A percentile compares a stretch with the other conserved stretches of the same genome.
phyloP scores from a whole-genome alignment of 2,797 vertebrate species.

The Galagoides demidoff region DNA sequence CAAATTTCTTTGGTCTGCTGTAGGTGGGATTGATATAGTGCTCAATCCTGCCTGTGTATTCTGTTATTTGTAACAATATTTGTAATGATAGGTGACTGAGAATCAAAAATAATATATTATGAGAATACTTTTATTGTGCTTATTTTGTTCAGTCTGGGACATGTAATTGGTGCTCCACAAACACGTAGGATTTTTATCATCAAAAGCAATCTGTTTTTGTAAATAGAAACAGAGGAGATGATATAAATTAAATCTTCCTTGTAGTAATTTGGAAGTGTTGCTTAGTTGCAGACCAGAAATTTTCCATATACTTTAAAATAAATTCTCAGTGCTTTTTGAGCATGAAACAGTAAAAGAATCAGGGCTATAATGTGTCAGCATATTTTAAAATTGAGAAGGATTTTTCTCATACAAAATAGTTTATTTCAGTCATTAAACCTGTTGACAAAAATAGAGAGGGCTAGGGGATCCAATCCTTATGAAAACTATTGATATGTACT shows the following conservation, averaged over 20 bases:
- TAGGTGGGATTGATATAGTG: not conserved
- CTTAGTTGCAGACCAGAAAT: not conserved
- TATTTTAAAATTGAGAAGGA: conserved; percentile 61
- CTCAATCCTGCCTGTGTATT: not conserved
- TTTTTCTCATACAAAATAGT: conserved; percentile 48
- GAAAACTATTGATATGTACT: not conserved
- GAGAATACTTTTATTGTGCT: not conserved
- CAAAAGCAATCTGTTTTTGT: conserved; percentile 40
- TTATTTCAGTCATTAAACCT: conserved; percentile 36
- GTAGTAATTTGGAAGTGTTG: conserved; percentile 39
- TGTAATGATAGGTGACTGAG: not conserved
- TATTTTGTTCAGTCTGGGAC: conserved; percentile 4
- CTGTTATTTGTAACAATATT: not conserved
- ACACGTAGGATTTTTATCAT: not conserved
- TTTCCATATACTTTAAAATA: conserved; percentile 27
- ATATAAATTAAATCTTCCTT: conserved; percentile 42
- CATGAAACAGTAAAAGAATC: conserved; percentile 48
- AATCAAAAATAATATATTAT: conserved; percentile 4
- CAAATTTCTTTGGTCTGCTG: not conserved
- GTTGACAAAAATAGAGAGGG: not conserved
- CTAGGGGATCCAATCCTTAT: not conserved
- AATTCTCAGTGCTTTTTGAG: conserved; percentile 23
- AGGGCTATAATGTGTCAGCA: conserved; percentile 13
- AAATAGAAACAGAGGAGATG: conserved; percentile 28
- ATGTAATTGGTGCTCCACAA: conserved; percentile 18